Evolutionary conservation across 1,140 invertebrate species (phyloP).

Genomic region (Archegozetes longisetosus): DNA sequence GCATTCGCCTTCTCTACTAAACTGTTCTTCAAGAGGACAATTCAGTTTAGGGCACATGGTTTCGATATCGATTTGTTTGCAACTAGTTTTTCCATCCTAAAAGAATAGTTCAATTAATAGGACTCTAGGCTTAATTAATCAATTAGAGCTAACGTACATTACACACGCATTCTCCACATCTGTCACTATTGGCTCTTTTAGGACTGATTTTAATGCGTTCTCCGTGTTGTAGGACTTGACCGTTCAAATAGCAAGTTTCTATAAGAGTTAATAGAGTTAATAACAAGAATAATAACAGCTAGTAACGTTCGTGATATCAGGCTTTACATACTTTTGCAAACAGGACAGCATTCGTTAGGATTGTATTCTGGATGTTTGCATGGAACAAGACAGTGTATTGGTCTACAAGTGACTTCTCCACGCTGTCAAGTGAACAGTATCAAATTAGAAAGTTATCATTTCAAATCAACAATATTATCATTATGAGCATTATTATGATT

Average conservation of each 20-base stretch:
- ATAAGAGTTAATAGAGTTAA: neutral
- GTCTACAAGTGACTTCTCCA: conserved; percentile 59
- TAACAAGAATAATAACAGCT: neutral
- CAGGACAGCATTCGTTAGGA: conserved; percentile 63
- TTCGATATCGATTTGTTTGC: conserved; percentile 50
- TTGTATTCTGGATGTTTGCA: conserved; percentile 62
- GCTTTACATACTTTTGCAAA: conserved; percentile 57
- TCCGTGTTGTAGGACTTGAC: conserved; percentile 63
- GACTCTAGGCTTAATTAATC: too few species aligned
- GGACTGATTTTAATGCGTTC: conserved; percentile 45
- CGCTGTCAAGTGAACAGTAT: conserved; percentile 36
- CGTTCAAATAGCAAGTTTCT: conserved; percentile 62
- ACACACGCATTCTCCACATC: conserved; percentile 25
- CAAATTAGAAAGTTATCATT: neutral
- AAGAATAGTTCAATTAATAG: conserved; percentile 49
- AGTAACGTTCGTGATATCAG: neutral
- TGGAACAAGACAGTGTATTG: conserved; percentile 49
- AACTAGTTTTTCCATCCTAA: conserved; percentile 63
- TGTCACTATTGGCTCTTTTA: neutral
- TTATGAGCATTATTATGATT: too few species aligned
- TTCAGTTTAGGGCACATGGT: conserved; percentile 56
- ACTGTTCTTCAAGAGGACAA: conserved; percentile 57
- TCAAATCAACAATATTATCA: conserved; percentile 2
- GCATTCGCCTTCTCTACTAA: conserved; percentile 63
- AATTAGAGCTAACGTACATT: conserved; percentile 30